Evolutionary conservation across 2,797 vertebrate genomes (phyloP), one percentile per base, ranked within the genome.

Genomic region (Leuciscus waleckii): DNA sequence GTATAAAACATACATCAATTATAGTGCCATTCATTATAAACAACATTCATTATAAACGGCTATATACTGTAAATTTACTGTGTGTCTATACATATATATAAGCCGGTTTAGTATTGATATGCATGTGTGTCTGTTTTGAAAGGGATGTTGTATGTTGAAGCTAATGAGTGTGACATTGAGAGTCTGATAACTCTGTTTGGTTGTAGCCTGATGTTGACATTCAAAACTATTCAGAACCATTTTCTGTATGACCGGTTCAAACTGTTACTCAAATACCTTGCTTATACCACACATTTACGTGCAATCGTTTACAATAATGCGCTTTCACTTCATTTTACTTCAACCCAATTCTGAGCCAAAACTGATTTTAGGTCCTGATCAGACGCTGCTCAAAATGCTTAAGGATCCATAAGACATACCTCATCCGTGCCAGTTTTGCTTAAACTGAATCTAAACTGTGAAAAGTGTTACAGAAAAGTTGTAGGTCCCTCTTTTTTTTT

Each of bases 301-400:
- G 21, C 39, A 51, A 63, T 49, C n/a, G 70, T 76, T 76, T 76
- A 83, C 61, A 39, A 16, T 75, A 17, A 17, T 56, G 41, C 1
- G 4, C 29, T 78, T 70, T 67, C 1, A 13, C 2, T 75, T 86
- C 0, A 84, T 63, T 86, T 68, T 21, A 78, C 35, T 76, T 17
- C 0, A 0, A 79, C 71, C 46, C 9, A 32, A 81, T 90, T 90
- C 83, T 91, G 86, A 93, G 63, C 83, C 81, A 82, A 86, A 17
- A 79, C 63, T 54, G 76, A 56, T 54, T 68, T 65, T 19, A 19
- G 49, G 63, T n/a, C 37, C 19, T 56, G 29, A 83, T 68, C 32
- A 77, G 65, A 51, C 0, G 56, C 71, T 83, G 71, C 41, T 67
- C 39, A 65, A 49, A 65, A 51, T 65, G 26, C 19, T 73, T 73